phyloP scores from a whole-genome alignment of 2,888 invertebrate species.

The Alloplasta piceator region DNA sequence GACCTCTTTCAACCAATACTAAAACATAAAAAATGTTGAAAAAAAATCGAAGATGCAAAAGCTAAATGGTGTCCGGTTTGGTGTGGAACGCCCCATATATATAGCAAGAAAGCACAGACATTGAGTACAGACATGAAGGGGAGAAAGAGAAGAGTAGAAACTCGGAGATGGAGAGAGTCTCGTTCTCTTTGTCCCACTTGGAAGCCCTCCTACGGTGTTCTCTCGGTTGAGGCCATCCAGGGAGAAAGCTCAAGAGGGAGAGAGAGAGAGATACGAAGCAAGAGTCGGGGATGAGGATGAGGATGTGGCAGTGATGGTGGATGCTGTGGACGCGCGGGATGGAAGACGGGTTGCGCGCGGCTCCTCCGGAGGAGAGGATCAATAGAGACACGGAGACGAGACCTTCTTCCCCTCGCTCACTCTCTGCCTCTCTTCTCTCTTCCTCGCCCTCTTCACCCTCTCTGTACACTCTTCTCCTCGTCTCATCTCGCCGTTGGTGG shows the following conservation, averaged over 20 bases:
- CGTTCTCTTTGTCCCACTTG: conserved; percentile 62
- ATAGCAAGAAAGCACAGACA: conserved; percentile 48
- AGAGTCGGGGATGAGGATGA: conserved; percentile 76
- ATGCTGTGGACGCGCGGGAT: conserved; percentile 73
- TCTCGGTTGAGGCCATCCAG: conserved; percentile 54
- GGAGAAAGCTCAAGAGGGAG: conserved; percentile 36
- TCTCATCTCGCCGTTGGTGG: conserved; percentile 45
- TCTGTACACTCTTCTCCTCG: conserved; percentile 51
- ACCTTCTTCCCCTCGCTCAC: conserved; percentile 79
- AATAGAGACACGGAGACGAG: conserved; percentile 83
- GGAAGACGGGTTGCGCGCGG: conserved; percentile 82
- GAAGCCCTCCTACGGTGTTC: conserved; percentile 40
- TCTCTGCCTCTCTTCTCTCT: conserved; percentile 63
- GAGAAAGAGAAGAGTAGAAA: conserved; percentile 57
- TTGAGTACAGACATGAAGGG: conserved; percentile 57
- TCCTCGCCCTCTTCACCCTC: conserved; percentile 60
- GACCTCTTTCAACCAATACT: no score
- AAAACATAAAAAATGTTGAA: no score
- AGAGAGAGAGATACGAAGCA: conserved; percentile 54
- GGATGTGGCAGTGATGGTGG: conserved; percentile 69
- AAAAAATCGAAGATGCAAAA: no score
- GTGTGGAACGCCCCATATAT: no score
- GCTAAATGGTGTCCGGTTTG: no score
- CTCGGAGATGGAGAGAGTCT: conserved; percentile 56
- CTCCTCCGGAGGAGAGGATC: conserved; percentile 82